Base-by-base conservation (phyloP, 2,113 vertebrate genomes). In the Podiceps cristatus region DNA sequence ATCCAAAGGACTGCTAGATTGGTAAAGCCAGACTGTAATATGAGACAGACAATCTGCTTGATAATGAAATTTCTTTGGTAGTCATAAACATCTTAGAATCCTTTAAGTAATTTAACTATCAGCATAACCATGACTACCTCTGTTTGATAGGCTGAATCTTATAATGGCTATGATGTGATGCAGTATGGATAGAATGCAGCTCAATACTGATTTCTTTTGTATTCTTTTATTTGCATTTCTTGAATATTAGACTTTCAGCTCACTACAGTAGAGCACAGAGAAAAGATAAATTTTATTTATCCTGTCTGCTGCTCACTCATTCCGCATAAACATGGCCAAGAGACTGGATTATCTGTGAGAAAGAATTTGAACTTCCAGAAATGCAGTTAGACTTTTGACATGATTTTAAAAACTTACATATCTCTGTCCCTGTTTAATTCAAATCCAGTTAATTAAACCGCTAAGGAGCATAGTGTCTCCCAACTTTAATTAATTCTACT, bases 31-130 rank as follows among this genome's bases (percentile, higher is more conserved):
- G 96, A 96, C 94, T 97, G 96, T 66, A 94, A 97, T 28, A 98
- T 79, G 96, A 98, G 97, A 97, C 79, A 96, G 94, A 97, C 91
- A 90, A 96, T 92, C 90, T 96, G 95, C 73, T 96, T 92, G 96
- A 98, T 98, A 97, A 97, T 95, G 71, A 97, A 96, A 98, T 98
- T 97, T 95, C 94, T 96, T 89, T 96, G 88, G 90, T 97, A 96
- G 86, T 93, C 92, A 94, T 95, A 98, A 98, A 98, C 91, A 97
- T 97, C 95, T 97, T 86, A 81, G 94, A 97, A 94, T 89, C 81
- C 86, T 82, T 93, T 92, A 79, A 98, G 94, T 88, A 93, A 98
- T 94, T 95, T 97, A 98, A 94, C 97, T 96, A 94, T 94, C 93
- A 95, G 71, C 49, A 94, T 90, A 97, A 95, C 80, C 87, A 89